Evolutionary conservation across 2,797 vertebrate genomes (phyloP).

Genomic region (Vipera latastei): DNA sequence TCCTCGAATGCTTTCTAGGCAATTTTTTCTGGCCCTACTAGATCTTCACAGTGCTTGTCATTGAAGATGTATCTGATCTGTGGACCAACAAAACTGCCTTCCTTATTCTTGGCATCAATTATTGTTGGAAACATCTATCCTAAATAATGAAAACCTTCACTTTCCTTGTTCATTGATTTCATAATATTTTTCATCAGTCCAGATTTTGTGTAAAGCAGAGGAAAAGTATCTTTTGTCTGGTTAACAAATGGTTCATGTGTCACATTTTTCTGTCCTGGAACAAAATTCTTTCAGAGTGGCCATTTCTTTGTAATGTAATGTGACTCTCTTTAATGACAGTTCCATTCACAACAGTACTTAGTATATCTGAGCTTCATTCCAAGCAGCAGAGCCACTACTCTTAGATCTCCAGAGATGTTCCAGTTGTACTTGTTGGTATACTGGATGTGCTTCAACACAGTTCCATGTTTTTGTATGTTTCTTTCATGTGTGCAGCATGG

Average conservation of each 20-base stretch:
- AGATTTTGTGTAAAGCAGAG: not conserved
- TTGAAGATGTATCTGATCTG: not conserved
- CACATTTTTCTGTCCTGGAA: not conserved
- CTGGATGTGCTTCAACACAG: not conserved
- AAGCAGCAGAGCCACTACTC: not conserved
- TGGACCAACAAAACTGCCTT: not conserved
- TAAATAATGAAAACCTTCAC: not conserved
- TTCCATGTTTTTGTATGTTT: not conserved
- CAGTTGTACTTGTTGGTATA: not conserved
- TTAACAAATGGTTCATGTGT: not conserved
- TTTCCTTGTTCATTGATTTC: not conserved
- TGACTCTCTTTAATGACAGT: not conserved
- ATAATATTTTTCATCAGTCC: not conserved
- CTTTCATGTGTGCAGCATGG: not conserved
- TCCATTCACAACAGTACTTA: not conserved
- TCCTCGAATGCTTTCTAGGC: not conserved
- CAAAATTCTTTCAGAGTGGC: not conserved
- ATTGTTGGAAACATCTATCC: not conserved
- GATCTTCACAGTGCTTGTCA: not conserved
- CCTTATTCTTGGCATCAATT: not conserved
- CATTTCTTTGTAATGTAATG: not conserved
- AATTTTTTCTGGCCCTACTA: not conserved
- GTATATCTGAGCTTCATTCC: not conserved
- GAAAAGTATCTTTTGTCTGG: not conserved
- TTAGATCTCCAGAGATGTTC: not conserved